Evolutionary conservation across 2,113 vertebrate genomes (phyloP), one percentile per base, ranked within the genome.

Genomic region (Ceyx cyanopectus): DNA sequence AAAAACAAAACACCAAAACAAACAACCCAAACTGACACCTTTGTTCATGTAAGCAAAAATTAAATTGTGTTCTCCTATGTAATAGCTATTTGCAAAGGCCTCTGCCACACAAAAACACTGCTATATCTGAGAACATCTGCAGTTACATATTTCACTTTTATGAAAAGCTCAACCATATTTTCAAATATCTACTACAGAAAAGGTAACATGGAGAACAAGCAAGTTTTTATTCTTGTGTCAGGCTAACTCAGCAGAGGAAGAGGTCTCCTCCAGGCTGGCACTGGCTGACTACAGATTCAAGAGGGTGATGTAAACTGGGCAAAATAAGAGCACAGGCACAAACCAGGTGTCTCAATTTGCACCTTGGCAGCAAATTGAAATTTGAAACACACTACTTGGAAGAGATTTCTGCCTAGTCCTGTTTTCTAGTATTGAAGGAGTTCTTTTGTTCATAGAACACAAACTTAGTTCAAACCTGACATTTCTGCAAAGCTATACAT

Each of bases 391-490:
- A 0, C 30, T 41, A 10, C 70, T 45, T 66, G 46, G 62, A 76
- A 69, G 46, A 79, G n/a, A 61, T 53, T 79, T 85, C 74, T 93
- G 78, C 94, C 81, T 75, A 85, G 63, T 92, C 19, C 26, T 73
- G 6, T 58, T 95, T 91, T 81, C 58, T 73, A 27, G 40, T 16
- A 62, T n/a, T 73, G 74, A 89, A 87, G 24, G 67, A 69, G 14
- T 0, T 5, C 50, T 95, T 93, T 92, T 94, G 40, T 94, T 76
- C 58, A 79, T 75, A 87, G 48, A 84, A 75, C 60, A 37, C 0
- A 1, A 85, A 79, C 62, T 80, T 87, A 50, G 66, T 85, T 94
- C 74, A 76, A 89, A 89, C 81, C 87, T 89, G 66, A 79, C 46
- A 45, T 89, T 92, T 91, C 78, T 89, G 58, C 54, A 50, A 89